phyloP scores from a whole-genome alignment of 30 jellyfish, hydroid and myxozoan genomes.

The Catostylus mosaicus region DNA sequence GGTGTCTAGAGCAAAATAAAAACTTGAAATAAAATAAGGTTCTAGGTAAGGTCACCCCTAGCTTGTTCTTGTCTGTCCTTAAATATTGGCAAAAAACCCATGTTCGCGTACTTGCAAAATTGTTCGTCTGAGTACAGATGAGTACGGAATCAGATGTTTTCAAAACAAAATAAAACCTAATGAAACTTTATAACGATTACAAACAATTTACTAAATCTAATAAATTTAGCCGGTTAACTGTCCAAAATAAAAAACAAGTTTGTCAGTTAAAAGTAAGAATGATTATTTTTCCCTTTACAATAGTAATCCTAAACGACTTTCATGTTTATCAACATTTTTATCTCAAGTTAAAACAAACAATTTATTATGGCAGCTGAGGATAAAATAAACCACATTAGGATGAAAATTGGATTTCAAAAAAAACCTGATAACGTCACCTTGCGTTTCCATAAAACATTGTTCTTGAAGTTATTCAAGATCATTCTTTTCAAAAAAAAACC shows the following conservation, averaged over 20 bases:
- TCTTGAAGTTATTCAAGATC: neutral
- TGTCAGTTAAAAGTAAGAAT: neutral
- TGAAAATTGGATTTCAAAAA: neutral
- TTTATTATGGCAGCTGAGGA: conserved; percentile 2
- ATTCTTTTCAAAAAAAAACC: too few relatives aligned
- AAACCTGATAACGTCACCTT: neutral
- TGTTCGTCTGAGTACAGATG: too few relatives aligned
- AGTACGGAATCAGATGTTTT: too few relatives aligned
- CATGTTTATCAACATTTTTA: neutral
- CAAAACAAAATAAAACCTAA: neutral
- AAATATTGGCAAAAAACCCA: too few relatives aligned
- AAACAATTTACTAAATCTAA: neutral
- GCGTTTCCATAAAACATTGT: neutral
- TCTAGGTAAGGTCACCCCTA: too few relatives aligned
- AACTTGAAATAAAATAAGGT: too few relatives aligned
- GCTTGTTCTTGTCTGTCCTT: too few relatives aligned
- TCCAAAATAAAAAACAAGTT: neutral
- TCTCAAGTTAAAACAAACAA: neutral
- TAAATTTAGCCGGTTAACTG: neutral
- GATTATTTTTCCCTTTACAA: neutral
- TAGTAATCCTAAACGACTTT: neutral
- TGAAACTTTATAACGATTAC: neutral
- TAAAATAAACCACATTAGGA: neutral
- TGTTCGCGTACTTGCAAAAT: too few relatives aligned
- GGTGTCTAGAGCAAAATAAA: too few relatives aligned